Evolutionary conservation across 2,797 vertebrate genomes (phyloP).

Genomic region (Peromyscus nudipes): DNA sequence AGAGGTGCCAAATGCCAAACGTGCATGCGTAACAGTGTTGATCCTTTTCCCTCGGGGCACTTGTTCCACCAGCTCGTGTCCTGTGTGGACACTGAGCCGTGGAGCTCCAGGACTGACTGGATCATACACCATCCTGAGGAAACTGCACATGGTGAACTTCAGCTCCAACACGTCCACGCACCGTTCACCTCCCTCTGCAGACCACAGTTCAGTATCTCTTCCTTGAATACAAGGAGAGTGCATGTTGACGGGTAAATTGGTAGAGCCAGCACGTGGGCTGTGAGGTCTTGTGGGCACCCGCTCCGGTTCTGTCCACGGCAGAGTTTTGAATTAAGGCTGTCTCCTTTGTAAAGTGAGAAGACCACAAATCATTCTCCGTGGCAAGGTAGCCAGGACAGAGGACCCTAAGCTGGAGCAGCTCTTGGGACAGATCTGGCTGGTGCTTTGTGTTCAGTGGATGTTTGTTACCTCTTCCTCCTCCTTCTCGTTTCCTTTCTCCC

Average conservation of each 20-base stretch:
- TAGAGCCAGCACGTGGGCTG: fast-evolving
- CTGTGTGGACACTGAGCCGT: not conserved
- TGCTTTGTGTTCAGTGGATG: not conserved
- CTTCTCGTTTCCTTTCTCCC: no score
- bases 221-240: not conserved
- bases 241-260: fast-evolving
- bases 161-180: fast-evolving
- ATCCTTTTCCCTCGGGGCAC: fast-evolving
- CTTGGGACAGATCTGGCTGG: not conserved
- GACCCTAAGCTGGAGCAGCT: not conserved
- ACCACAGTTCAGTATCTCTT: not conserved
- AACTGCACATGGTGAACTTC: not conserved
- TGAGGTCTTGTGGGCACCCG: not conserved
- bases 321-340: not conserved
- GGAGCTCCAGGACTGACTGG: not conserved
- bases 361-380: not conserved
- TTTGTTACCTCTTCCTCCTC: not conserved
- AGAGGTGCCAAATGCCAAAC: not conserved
- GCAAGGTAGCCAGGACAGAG: not conserved
- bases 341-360: not conserved
- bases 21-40: not conserved
- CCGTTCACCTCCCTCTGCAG: not conserved
- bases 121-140: not conserved
- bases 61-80: not conserved
- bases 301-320: not conserved